Evolutionary conservation across 2,797 vertebrate species (phyloP), one percentile per base, ranked within the genome.

Genomic region (Malurus splendens): DNA sequence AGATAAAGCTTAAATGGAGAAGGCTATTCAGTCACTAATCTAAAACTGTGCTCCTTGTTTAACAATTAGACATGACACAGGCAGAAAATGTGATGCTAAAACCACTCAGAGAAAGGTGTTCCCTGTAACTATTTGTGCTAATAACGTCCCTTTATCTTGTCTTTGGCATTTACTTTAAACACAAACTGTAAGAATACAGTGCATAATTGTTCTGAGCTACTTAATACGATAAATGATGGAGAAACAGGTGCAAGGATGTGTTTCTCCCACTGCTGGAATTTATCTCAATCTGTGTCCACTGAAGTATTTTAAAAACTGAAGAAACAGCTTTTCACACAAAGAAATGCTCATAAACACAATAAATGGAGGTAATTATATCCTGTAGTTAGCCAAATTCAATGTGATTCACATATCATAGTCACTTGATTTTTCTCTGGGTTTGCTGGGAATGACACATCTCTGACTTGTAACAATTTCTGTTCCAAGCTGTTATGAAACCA

Each of bases 341-440:
- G 62, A 91, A 90, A 62, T 67, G 65, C 64, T 92, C 92, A 72
- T 74, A 77, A 80, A 94, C 84, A 94, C 68, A 85, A 76, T 87
- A 94, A 95, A 94, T 65, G 39, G 73, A 91, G 86, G 88, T 87
- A 94, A 93, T 91, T 95, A 86, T 87, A 86, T 70, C 61, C 67
- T 90, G 57, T 51, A 90, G 85, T 95, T 91, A 93, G 91, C 80
- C 89, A 90, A 95, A 92, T 86, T 75, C 82, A 28, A 28, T 57
- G 83, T 92, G 89, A 96, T 96, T 95, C 94, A 95, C 84, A 23
- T 86, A 78, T 76, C 87, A 94, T 82, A 95, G 90, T 92, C 92
- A 83, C 71, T 95, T 91, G 86, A 93, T 70, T 92, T 93, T 85
- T 93, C 74, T 68, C 70, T 89, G 55, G 73, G 65, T 96, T 89